These are phyloP conservation scores for Pogonophryne albipinna DNA, from an alignment of 2,797 vertebrate genomes.

Conservation along the genomic window DNA sequence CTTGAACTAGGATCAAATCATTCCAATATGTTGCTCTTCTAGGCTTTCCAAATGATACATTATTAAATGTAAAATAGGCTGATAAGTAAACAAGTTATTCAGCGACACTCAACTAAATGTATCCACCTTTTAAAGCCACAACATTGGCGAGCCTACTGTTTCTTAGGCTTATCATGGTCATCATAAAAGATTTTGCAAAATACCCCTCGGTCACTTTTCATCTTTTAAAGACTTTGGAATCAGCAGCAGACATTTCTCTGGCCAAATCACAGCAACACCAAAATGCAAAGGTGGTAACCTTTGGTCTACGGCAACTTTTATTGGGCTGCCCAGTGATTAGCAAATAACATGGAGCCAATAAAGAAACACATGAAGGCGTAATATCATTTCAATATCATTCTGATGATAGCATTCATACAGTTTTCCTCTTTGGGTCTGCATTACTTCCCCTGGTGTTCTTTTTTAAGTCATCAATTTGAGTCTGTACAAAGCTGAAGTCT, in stretches of 20 bases:
- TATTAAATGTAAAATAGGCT: no score
- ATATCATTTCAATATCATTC: no score
- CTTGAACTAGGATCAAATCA: no score
- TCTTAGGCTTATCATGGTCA: no score
- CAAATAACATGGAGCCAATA: not conserved
- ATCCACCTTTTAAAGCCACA: no score
- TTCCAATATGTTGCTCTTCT: no score
- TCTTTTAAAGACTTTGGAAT: slow-evolving; percentile 1
- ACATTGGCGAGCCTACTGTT: no score
- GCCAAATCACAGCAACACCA: not conserved
- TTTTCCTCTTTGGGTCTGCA: slow-evolving; percentile 49
- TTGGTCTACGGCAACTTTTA: slow-evolving; percentile 24
- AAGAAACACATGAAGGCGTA: no score
- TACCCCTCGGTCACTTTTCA: not conserved
- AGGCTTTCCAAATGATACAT: no score
- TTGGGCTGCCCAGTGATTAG: not conserved
- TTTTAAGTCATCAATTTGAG: slow-evolving; percentile 29
- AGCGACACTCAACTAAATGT: no score
- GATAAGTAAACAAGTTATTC: no score
- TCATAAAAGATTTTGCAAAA: not conserved
- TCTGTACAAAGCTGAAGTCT: slow-evolving; percentile 5
- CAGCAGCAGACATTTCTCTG: no score
- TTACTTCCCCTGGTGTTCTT: slow-evolving; percentile 25
- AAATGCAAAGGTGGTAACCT: not conserved
- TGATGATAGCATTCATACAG: slow-evolving; percentile 49